Base-by-base conservation (phyloP, 2,888 invertebrate genomes). In the Plutella xylostella region DNA sequence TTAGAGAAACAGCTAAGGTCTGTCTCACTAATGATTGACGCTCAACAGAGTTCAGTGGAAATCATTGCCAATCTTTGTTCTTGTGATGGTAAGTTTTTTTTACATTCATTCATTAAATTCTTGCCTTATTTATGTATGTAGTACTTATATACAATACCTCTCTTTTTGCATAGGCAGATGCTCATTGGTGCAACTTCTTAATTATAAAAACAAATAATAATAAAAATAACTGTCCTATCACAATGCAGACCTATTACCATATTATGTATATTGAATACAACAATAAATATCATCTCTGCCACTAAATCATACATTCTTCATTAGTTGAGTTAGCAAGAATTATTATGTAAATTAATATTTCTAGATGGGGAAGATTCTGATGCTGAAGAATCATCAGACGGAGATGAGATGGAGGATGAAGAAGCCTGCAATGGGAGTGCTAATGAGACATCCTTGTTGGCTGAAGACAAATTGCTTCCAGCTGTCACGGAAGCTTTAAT, bases 41-140 rank as follows among this genome's bases (percentile, higher is more conserved):
- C 90, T 0, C 91, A 92, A 61, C 87, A 89, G 55, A 85, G 87
- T 61, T 86, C 90, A 0, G 71, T 91, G 35, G 92, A 92, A 72
- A 88, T 91, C 49, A 69, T 91, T 45, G 88, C 92, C 19, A 92
- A 92, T 67, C 72, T 92, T 43, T 89, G 90, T 58, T 88, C 89
- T 25, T 73, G 85, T 58, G 89, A 89, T 61, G 89, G 89, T 87
- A 73, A 71, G 45, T 2, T n/a, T n/a, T n/a, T n/a, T n/a, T n/a
- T n/a, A n/a, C n/a, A n/a, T n/a, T n/a, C n/a, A n/a, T n/a, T n/a
- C n/a, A n/a, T n/a, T n/a, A n/a, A n/a, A n/a, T n/a, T n/a, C n/a
- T n/a, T n/a, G n/a, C n/a, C n/a, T n/a, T n/a, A n/a, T n/a, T n/a
- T n/a, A n/a, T n/a, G n/a, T n/a, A n/a, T n/a, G n/a, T n/a, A n/a